Percentiles rank a stretch among this genome's conserved stretches.
Conservation (phyloP, 2,113 vertebrate species). For the Bettongia penicillata region DNA sequence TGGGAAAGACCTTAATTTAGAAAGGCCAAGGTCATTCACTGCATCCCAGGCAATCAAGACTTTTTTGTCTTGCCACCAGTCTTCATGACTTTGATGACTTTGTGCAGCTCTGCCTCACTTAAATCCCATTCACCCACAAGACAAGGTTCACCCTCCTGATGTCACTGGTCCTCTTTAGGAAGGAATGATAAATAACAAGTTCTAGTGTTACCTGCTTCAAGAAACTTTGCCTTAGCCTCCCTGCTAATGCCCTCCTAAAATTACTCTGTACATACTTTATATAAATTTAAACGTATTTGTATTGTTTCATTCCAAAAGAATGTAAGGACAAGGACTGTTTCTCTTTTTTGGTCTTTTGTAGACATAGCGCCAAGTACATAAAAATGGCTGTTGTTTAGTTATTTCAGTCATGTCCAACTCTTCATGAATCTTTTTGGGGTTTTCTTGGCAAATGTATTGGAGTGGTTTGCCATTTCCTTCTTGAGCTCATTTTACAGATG, state of each 20-base stretch:
- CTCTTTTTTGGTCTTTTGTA: neutral
- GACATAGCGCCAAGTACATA: neutral
- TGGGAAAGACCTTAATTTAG: neutral
- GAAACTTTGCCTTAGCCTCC: neutral
- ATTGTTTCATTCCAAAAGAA: neutral
- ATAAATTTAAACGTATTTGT: neutral
- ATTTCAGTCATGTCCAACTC: neutral
- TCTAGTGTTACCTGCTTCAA: neutral
- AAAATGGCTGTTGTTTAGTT: neutral
- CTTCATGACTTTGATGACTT: neutral
- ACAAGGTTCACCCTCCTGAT: neutral
- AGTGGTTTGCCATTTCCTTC: neutral
- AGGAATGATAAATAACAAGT: neutral
- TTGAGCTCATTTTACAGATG: neutral
- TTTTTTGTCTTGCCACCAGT: neutral
- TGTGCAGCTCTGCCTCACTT: neutral
- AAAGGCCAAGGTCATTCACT: neutral
- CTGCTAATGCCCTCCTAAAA: neutral
- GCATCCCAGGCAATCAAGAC: neutral
- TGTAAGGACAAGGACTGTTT: neutral
- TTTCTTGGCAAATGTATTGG: neutral
- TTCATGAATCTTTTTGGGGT: neutral
- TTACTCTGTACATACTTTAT: neutral
- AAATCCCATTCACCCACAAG: neutral
- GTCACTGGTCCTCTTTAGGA: neutral